Base-by-base conservation (phyloP, 2,113 vertebrate genomes). In the Setophaga coronata region DNA sequence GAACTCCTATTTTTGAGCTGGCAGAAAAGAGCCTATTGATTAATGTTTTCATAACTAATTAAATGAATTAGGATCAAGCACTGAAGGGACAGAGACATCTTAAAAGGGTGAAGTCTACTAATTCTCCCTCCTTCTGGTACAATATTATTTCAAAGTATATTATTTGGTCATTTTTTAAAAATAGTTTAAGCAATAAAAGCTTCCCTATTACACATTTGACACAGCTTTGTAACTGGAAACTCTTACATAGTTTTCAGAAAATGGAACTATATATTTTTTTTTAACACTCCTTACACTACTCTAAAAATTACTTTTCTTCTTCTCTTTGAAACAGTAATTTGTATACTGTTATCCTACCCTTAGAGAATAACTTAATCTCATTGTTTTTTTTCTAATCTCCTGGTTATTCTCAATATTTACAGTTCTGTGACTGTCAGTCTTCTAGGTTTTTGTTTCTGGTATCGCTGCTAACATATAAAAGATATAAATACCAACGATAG, bases 11-110 rank as follows among this genome's bases (percentile, higher is more conserved):
- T 92, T 92, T 65, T 73, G 6, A 82, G 14, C 25, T 73, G n/a
- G 15, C 17, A 82, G 36, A 72, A 93, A 72, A 82, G 3, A 86
- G 1, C 12, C 25, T 33, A 53, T 47, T 54, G 38, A 90, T 83
- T 62, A 90, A 92, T 86, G 38, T 70, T 88, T 93, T 90, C 36
- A 86, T 90, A 83, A 77, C 9, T 88, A 87, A 93, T 93, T 91
- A 85, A 94, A 72, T 53, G 43, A 36, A 64, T 86, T 73, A 53
- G 14, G 43, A 72, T 61, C 65, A 38, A 90, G 4, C 33, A 36
- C 10, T 70, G 58, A 90, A 80, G 17, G 54, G 34, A 80, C 20
- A 77, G 28, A 89, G 14, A 70, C 7, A 65, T 70, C n/a, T 85
- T 82, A 69, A 80, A 80, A 89, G 18, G 6, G 8, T 58, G 70